These are phyloP conservation scores for Xenopus borealis DNA, from an alignment of 2,113 vertebrate genomes.

Conservation along the genomic window DNA sequence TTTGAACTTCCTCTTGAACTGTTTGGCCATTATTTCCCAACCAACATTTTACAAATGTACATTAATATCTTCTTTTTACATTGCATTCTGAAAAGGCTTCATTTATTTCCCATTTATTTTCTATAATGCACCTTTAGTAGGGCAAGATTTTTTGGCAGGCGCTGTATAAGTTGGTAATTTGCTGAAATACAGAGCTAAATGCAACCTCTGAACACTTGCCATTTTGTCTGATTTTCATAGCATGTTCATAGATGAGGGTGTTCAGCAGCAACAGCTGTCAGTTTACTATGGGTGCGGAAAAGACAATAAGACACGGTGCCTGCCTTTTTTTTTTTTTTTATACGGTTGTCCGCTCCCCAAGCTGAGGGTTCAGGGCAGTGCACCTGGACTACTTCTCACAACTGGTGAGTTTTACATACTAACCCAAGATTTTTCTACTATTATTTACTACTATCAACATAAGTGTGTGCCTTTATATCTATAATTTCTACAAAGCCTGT, in stretches of 20 bases:
- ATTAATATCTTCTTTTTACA: not conserved
- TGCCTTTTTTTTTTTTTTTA: too few species aligned
- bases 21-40: slow-evolving; percentile 11
- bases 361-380: too few species aligned
- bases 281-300: not conserved
- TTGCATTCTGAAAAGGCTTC: not conserved
- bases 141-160: too few species aligned
- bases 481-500: too few species aligned
- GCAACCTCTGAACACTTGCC: not conserved
- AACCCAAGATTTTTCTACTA: too few species aligned
- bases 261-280: not conserved
- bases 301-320: not conserved
- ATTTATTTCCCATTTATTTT: not conserved
- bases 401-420: too few species aligned
- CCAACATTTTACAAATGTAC: not conserved
- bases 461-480: too few species aligned
- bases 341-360: too few species aligned
- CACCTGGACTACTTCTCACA: too few species aligned
- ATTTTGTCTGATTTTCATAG: not conserved
- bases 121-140: too few species aligned
- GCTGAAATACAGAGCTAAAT: not conserved
- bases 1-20: slow-evolving; percentile 36
- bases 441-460: too few species aligned
- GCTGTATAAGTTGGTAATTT: not conserved
- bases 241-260: not conserved